Conservation (phyloP, 2,888 invertebrate genomes). For the Rhabditoides inermis region DNA sequence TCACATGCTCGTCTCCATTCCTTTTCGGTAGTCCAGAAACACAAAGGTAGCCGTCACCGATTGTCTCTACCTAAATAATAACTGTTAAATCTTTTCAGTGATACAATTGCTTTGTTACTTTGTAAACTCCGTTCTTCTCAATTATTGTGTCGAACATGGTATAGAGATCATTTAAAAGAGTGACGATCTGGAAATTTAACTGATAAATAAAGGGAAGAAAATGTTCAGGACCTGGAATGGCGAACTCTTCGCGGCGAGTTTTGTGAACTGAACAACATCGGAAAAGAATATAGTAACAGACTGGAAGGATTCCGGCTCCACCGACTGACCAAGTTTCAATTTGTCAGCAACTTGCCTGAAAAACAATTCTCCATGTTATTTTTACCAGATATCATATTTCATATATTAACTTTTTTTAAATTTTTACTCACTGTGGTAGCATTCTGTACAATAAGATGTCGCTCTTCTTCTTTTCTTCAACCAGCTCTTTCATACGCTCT, state of each 20-base stretch:
- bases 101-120: slow-evolving; percentile 7
- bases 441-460: slow-evolving; percentile 39
- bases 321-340: slow-evolving; percentile 25
- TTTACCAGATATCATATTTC: not conserved
- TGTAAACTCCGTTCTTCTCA: slow-evolving; percentile 24
- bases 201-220: not conserved
- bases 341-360: slow-evolving; percentile 29
- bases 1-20: slow-evolving; percentile 22
- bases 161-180: slow-evolving; percentile 23
- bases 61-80: not conserved
- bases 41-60: slow-evolving; percentile 23
- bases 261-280: slow-evolving; percentile 35
- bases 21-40: slow-evolving; percentile 25
- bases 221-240: slow-evolving; percentile 26
- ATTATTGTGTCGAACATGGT: slow-evolving; percentile 25
- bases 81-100: not conserved
- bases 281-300: too few species aligned
- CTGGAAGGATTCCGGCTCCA: too few species aligned
- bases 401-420: not conserved
- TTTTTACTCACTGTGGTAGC: slow-evolving; percentile 27
- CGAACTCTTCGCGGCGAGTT: slow-evolving; percentile 25
- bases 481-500: slow-evolving; percentile 33
- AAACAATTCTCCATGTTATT: not conserved
- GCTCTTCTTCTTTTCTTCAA: slow-evolving; percentile 44
- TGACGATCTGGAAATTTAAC: slow-evolving; percentile 9